These are phyloP conservation scores for Hyaena hyaena DNA, from an alignment of 2,113 vertebrate genomes.

Conservation along the genomic window DNA sequence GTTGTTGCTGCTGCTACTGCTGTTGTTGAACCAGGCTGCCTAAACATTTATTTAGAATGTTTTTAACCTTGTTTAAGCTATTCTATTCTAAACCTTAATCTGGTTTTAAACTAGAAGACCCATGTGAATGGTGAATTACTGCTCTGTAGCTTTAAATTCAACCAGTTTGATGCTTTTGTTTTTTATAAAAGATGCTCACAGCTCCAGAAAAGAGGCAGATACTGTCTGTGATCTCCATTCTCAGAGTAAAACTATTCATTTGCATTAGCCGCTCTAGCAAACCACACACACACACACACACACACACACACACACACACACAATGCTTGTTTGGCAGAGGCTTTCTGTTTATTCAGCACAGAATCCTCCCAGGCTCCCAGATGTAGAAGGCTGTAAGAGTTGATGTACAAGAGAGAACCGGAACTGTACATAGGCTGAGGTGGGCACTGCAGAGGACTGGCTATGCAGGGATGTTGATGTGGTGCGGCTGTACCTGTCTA, in stretches of 20 bases:
- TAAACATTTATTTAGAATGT: constrained; percentile 47
- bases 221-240: constrained; percentile 60
- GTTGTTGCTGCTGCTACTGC: no score
- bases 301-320: background rate
- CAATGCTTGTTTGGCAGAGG: constrained; percentile 68
- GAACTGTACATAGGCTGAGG: constrained; percentile 26
- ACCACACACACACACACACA: no score
- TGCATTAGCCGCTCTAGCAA: constrained; percentile 71
- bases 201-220: constrained; percentile 66
- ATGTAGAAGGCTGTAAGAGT: constrained; percentile 56
- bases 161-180: background rate
- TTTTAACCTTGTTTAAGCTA: background rate
- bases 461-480: constrained; percentile 80
- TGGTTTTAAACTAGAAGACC: constrained; percentile 17
- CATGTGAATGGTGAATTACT: background rate
- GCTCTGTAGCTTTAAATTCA: constrained; percentile 80
- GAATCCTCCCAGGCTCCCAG: constrained; percentile 51
- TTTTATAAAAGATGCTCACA: constrained; percentile 57
- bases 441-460: constrained; percentile 49
- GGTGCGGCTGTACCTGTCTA: constrained; percentile 84
- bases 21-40: background rate
- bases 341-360: constrained; percentile 58
- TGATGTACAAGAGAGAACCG: constrained; percentile 39
- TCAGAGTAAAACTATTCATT: constrained; percentile 69
- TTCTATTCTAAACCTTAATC: background rate